These are phyloP conservation scores for Chaenogobius annularis DNA, from an alignment of 2,113 vertebrate species.

Conservation along the genomic window DNA sequence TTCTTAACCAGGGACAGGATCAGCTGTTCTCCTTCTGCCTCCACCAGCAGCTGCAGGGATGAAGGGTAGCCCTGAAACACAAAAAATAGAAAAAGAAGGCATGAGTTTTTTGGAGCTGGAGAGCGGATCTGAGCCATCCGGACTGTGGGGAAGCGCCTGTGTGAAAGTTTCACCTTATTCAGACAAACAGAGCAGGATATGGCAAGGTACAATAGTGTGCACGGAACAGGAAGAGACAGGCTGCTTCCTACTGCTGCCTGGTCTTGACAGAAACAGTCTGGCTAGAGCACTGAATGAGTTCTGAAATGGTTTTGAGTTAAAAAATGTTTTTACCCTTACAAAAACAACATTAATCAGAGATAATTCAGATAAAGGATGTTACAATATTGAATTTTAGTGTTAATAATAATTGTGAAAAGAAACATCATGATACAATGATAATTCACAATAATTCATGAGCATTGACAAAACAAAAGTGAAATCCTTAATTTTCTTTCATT, in stretches of 20 bases:
- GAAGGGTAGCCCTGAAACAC: conserved; percentile 85
- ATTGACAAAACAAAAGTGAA: too few species aligned
- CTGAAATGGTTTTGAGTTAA: neutral
- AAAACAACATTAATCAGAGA: neutral
- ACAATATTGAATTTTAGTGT: too few species aligned
- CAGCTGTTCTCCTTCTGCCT: conserved; percentile 78
- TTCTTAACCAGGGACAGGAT: conserved; percentile 88
- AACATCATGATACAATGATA: too few species aligned
- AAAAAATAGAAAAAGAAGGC: conserved; percentile 54
- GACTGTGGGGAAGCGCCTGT: conserved; percentile 26
- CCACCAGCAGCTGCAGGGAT: conserved; percentile 80
- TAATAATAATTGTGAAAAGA: too few species aligned
- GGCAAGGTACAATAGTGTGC: conserved; percentile 39
- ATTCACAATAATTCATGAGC: too few species aligned
- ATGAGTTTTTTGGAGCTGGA: conserved; percentile 23
- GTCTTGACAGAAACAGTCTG: conserved; percentile 5
- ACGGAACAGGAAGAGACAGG: conserved; percentile 50
- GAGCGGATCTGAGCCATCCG: conserved; percentile 43
- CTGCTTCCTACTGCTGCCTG: conserved; percentile 31
- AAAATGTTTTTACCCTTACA: neutral
- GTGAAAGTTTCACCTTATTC: conserved; percentile 28
- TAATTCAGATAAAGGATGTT: neutral
- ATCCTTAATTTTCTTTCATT: too few species aligned
- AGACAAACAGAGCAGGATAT: conserved; percentile 53
- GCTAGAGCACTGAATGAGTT: neutral